These are phyloP conservation scores for Ceriagrion tenellum DNA, from an alignment of 2,888 invertebrate species.

Conservation along the genomic window DNA sequence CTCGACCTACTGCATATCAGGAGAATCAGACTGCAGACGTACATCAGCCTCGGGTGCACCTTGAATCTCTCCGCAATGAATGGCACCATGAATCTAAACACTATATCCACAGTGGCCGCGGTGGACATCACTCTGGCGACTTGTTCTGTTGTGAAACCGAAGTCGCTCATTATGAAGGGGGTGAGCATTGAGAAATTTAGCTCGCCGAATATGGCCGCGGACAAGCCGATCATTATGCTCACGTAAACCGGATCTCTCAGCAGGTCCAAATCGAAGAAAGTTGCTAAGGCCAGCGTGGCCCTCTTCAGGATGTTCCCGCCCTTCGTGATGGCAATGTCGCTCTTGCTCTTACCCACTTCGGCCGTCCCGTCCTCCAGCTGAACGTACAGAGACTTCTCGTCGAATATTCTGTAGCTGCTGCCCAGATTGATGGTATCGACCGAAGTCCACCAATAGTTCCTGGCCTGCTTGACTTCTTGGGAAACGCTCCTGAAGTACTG, in stretches of 20 bases:
- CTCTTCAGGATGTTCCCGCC: neutral
- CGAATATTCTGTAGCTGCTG: constrained; percentile 82
- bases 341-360: neutral
- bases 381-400: constrained; percentile 74
- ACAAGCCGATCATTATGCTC: constrained; percentile 84
- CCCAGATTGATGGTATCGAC: constrained; percentile 81
- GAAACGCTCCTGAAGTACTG: constrained; percentile 70
- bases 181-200: constrained; percentile 84
- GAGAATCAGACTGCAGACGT: constrained; percentile 82
- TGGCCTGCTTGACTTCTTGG: neutral
- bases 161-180: constrained; percentile 84
- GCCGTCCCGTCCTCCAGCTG: neutral
- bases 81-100: constrained; percentile 83
- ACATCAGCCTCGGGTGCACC: constrained; percentile 83
- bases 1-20: constrained; percentile 82
- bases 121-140: constrained; percentile 84
- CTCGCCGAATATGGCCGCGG: constrained; percentile 85
- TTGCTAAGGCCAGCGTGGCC: constrained; percentile 78
- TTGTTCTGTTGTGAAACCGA: constrained; percentile 80
- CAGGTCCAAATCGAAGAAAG: constrained; percentile 84
- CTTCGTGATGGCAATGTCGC: neutral
- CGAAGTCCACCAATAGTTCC: constrained; percentile 81
- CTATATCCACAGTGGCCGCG: constrained; percentile 83
- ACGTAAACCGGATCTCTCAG: constrained; percentile 85
- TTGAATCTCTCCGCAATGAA: constrained; percentile 84